phyloP scores from a whole-genome alignment of 2,888 invertebrate species.

The Caenorhabditis sulstoni region DNA sequence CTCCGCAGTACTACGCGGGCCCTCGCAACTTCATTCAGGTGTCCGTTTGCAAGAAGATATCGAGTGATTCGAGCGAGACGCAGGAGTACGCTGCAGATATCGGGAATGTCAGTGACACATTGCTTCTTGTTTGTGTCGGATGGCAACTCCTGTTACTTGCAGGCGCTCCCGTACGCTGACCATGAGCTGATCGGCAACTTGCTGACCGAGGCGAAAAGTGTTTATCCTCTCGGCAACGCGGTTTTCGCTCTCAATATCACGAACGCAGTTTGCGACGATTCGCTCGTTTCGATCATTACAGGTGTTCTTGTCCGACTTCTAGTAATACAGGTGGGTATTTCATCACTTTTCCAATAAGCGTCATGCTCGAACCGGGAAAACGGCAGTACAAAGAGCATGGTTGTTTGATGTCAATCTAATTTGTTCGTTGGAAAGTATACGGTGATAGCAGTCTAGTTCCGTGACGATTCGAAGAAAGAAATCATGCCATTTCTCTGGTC shows the following conservation, averaged over 20 bases:
- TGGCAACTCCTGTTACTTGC: constrained; percentile 4
- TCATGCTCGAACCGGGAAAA: too few species aligned
- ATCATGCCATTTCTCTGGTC: too few species aligned
- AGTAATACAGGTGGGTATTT: constrained; percentile 60
- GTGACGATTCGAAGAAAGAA: too few species aligned
- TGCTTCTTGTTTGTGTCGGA: neutral
- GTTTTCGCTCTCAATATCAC: constrained; percentile 59
- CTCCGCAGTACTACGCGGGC: constrained; percentile 56
- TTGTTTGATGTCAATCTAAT: too few species aligned
- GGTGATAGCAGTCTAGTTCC: too few species aligned
- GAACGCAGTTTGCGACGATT: constrained; percentile 60
- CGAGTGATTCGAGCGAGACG: constrained; percentile 59
- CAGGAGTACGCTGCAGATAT: constrained; percentile 62
- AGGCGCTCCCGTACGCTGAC: constrained; percentile 66
- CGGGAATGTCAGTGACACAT: constrained; percentile 54
- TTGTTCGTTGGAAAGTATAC: too few species aligned
- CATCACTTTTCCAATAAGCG: too few species aligned
- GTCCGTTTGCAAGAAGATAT: constrained; percentile 62
- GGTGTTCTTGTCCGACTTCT: constrained; percentile 62
- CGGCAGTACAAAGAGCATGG: too few species aligned
- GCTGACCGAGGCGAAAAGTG: constrained; percentile 59
- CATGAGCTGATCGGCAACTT: constrained; percentile 64
- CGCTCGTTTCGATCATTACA: constrained; percentile 60
- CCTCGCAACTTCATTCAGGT: constrained; percentile 64
- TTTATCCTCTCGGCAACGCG: constrained; percentile 61